phyloP scores from a whole-genome alignment of 2,113 vertebrate genomes.

The Zapornia atra region DNA sequence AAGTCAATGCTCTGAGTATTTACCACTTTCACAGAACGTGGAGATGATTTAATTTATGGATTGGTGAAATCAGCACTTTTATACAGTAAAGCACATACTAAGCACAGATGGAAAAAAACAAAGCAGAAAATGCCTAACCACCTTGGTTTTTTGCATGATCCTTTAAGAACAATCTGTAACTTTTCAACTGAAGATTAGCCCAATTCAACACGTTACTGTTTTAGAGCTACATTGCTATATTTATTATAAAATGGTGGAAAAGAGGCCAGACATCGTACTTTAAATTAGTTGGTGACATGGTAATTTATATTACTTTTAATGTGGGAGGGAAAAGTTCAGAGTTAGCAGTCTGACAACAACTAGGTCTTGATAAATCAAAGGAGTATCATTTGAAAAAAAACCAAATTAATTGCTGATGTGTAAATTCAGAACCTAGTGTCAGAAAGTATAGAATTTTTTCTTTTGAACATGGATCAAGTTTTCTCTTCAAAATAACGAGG shows the following conservation, averaged over 20 bases:
- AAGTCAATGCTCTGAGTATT: background rate
- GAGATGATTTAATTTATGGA: background rate
- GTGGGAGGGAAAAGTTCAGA: background rate
- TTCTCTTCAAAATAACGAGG: background rate
- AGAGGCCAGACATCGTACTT: background rate
- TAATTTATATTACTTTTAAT: background rate
- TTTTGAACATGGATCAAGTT: background rate
- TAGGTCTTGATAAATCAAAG: background rate
- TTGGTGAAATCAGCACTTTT: background rate
- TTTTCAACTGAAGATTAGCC: background rate
- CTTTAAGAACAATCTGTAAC: background rate
- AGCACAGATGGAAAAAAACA: background rate
- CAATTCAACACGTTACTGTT: background rate
- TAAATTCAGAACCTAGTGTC: background rate
- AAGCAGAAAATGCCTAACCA: background rate
- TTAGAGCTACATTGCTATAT: background rate
- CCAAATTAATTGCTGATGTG: background rate
- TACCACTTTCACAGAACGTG: background rate
- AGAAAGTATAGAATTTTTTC: background rate
- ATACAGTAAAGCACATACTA: background rate
- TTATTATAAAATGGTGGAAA: background rate
- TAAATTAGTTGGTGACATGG: background rate
- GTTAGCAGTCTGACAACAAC: background rate
- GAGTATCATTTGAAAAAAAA: background rate
- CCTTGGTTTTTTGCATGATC: accelerated